Evolutionary conservation across 2,797 vertebrate species (phyloP).

Genomic region (Myripristis murdjan): DNA sequence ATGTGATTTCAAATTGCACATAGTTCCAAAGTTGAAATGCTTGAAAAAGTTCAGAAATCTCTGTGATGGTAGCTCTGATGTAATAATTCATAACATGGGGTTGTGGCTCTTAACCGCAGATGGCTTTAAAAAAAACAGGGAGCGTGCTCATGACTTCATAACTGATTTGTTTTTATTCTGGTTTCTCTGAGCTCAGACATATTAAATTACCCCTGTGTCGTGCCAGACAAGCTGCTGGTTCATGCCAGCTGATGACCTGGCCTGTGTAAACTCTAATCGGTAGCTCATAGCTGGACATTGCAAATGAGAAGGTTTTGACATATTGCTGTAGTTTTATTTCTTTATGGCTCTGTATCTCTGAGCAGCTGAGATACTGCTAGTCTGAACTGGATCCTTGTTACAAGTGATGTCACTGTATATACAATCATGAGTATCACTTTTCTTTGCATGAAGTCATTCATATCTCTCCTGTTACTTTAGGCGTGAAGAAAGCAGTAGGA

Average conservation of each 20-base stretch:
- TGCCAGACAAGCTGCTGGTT: slow-evolving; percentile 39
- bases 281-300: slow-evolving; percentile 44
- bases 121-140: too few species aligned
- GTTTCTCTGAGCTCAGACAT: too few species aligned
- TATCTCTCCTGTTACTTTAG: slow-evolving; percentile 76
- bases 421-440: not conserved
- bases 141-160: not conserved
- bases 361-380: not conserved
- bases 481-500: slow-evolving; percentile 88
- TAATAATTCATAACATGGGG: not conserved
- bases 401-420: slow-evolving; percentile 1
- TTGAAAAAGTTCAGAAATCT: not conserved
- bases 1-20: not conserved
- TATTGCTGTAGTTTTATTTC: slow-evolving; percentile 1
- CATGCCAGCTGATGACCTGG: slow-evolving; percentile 10
- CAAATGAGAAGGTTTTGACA: slow-evolving; percentile 58
- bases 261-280: slow-evolving; percentile 50
- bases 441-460: not conserved
- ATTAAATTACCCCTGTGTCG: slow-evolving; percentile 5
- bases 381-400: slow-evolving; percentile 6
- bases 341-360: not conserved
- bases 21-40: not conserved
- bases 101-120: not conserved
- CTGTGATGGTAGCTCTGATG: not conserved
- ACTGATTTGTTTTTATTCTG: slow-evolving; percentile 67